Evolutionary conservation across 2,113 vertebrate genomes (phyloP).

Genomic region (Bujurquina vittata): DNA sequence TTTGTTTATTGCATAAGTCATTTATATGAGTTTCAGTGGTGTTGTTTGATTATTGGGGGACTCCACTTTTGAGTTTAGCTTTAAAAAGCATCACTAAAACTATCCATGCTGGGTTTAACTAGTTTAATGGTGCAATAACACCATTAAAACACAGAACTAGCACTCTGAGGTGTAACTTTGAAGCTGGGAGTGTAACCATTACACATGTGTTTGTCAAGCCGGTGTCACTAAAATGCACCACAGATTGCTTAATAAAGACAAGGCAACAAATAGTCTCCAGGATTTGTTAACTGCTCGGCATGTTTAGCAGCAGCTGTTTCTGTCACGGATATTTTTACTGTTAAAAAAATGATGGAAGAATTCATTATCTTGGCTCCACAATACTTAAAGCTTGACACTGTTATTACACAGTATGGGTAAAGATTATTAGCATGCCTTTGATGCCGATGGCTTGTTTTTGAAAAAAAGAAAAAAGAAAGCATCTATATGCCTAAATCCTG

Average conservation of each 20-base stretch:
- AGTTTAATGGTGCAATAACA: not conserved
- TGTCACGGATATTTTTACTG: not conserved
- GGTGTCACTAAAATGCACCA: conserved; percentile 3
- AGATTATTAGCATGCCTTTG: conserved; percentile 3
- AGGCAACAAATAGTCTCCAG: not conserved
- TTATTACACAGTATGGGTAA: not conserved
- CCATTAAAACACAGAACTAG: not conserved
- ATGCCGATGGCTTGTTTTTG: not conserved
- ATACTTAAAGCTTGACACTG: not conserved
- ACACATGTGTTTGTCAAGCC: not conserved
- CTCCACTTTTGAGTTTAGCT: not conserved
- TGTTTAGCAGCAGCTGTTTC: not conserved
- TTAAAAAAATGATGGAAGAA: not conserved
- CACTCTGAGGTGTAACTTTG: not conserved
- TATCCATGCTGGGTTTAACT: not conserved
- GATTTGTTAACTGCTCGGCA: not conserved
- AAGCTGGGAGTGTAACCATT: conserved; percentile 12
- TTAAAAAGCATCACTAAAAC: conserved; percentile 18
- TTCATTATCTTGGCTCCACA: not conserved
- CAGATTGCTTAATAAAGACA: not conserved
- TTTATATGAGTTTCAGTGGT: not conserved
- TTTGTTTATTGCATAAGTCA: conserved; percentile 16
- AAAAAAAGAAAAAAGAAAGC: too few relatives aligned
- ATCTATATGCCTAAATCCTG: not conserved
- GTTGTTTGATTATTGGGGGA: not conserved